Evolutionary conservation across 2,888 invertebrate genomes (phyloP), one percentile per base, ranked within the genome.

Genomic region (Cantharis lateralis): DNA sequence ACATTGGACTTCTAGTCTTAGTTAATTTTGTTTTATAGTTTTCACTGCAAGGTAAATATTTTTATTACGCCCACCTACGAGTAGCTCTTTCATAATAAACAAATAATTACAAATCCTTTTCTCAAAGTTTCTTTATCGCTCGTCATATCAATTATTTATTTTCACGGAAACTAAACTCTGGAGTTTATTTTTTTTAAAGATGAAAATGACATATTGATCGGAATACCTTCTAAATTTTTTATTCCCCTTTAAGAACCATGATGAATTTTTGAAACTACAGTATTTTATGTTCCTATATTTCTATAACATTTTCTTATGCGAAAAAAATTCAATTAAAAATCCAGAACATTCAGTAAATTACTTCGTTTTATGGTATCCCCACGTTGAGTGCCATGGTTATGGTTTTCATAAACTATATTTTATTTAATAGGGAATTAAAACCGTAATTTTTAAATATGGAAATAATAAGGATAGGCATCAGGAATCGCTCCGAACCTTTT

Each of bases 21-120:
- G 76, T 76, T 76, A 76, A 76, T 76, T 72, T 72, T 66, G 76
- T 72, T 76, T 76, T 76, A 76, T 72, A 76, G 69, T 76, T 76
- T 75, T 75, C 71, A 71, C 71, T 75, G 20, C 24, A 66, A 66
- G 64, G 24, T 20, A 20, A 20, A 66, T 20, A 15, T 20, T 66
- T 66, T 66, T 66, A 66, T 48, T 48, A 48, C 1, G 48, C 48
- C n/a, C 48, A 48, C 48, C 48, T 24, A 9, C 24, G 18, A 18
- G 18, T 18, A 3, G 18, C 24, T 24, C 24, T 24, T 24, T 9
- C 18, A 24, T 24, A 9, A 24, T 24, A 48, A n/a, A n/a, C n/a
- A 48, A 48, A 32, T 13, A 48, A 48, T n/a, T 32, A n/a, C 13
- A 32, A 32, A 32, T 32, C 32, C 5, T 4, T 32, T 2, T 1